Evolutionary conservation across 2,888 invertebrate species (phyloP), one percentile per base, ranked within the genome.

Genomic region (Hypolimnas misippus): DNA sequence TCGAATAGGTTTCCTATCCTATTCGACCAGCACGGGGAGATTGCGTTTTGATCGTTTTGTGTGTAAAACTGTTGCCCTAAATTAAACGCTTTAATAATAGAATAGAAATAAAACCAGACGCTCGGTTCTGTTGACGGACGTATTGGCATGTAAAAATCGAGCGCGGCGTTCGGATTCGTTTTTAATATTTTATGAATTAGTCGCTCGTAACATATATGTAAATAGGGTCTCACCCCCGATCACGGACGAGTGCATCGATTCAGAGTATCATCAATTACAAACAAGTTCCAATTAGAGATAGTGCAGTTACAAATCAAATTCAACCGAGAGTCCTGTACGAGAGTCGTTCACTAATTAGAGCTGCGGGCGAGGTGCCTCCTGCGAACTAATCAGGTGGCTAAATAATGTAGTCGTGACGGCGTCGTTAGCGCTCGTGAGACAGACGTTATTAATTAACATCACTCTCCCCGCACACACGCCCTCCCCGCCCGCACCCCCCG

Each of bases 401-500:
- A 90, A 89, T 91, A 90, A 90, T 89, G 84, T 88, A 90, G 83
- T 87, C 88, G 87, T 90, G 88, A 89, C 87, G 87, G 83, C 84
- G 82, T 88, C 87, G 89, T 89, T 89, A 88, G 87, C 81, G 85
- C 82, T 85, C 83, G 84, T 85, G 84, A 87, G 88, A 88, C 87
- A 90, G 86, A 88, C 89, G 87, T 89, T 89, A 91, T 90, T 89
- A 91, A 90, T 91, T 91, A 89, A 87, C 88, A 86, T 89, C 87
- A 84, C 85, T 84, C 84, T 78, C 79, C 76, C 73, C 76, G 70
- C 72, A 75, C 76, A 69, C 76, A 67, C 72, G 69, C 70, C 65
- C 62, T 63, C 70, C 62, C 68, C 60, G 63, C 33, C 63, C 50
- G 49, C 53, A 64, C 52, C 69, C 69, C 67, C 62, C 66, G 63